Evolutionary conservation across 2,797 vertebrate species (phyloP).

Genomic region (Glyptemys insculpta): DNA sequence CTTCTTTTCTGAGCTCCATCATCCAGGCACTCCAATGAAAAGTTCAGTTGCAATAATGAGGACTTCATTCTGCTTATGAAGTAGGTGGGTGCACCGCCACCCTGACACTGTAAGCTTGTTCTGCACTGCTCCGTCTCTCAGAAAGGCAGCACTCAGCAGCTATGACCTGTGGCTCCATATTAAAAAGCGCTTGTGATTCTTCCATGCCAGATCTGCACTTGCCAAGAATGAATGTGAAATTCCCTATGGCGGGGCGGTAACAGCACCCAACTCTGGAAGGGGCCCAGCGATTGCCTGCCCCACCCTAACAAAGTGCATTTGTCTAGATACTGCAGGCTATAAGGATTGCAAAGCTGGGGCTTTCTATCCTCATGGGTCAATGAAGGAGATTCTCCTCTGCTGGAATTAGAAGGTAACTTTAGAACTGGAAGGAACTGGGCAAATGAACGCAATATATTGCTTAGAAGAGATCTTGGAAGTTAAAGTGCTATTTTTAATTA

Average conservation of each 20-base stretch:
- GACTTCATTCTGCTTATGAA: not conserved
- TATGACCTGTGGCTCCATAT: not conserved
- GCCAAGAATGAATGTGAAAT: not conserved
- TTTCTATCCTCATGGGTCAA: not conserved
- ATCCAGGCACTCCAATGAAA: not conserved
- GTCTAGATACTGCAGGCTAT: not conserved
- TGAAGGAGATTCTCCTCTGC: not conserved
- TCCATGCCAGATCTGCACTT: not conserved
- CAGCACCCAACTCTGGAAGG: not conserved
- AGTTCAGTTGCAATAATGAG: not conserved
- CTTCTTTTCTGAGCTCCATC: not conserved
- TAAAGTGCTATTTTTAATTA: not conserved
- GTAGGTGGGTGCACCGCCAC: not conserved
- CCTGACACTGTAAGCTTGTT: not conserved
- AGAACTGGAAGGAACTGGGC: not conserved
- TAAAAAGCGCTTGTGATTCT: not conserved
- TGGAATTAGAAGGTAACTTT: not conserved
- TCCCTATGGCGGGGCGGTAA: not conserved
- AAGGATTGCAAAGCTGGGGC: not conserved
- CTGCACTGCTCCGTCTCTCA: not conserved
- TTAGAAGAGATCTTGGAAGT: not conserved
- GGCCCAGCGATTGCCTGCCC: not conserved
- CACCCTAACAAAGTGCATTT: not conserved
- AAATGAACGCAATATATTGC: not conserved
- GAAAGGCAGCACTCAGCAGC: not conserved